These are phyloP conservation scores for Neodontobutis hainanensis DNA, from an alignment of 2,113 vertebrate species.

Conservation along the genomic window DNA sequence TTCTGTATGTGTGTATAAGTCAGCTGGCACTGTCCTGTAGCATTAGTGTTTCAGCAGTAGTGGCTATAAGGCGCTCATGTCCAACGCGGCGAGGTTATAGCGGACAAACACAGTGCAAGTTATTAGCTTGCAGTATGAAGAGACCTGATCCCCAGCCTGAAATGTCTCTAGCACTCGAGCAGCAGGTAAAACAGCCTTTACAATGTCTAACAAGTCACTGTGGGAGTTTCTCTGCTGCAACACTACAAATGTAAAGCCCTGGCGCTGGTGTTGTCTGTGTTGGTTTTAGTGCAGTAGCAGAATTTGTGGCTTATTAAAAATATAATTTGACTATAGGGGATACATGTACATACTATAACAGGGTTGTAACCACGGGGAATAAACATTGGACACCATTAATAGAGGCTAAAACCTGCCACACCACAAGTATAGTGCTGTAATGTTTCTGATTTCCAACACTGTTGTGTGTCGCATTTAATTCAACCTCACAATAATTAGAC, in stretches of 20 bases:
- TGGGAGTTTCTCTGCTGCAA: constrained; percentile 17
- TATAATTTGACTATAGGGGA: background rate
- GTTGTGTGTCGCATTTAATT: too few relatives aligned
- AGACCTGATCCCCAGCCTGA: constrained; percentile 20
- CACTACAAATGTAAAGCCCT: background rate
- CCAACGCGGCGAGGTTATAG: constrained; percentile 1
- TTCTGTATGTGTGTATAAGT: background rate
- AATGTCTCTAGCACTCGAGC: constrained; percentile 20
- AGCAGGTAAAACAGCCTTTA: constrained; percentile 18
- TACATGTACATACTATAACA: background rate
- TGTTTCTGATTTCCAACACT: too few relatives aligned
- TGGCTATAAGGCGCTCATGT: constrained; percentile 15
- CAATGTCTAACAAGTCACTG: constrained; percentile 43
- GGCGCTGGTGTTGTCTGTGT: background rate
- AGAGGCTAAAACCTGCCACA: too few relatives aligned
- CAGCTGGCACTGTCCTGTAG: background rate
- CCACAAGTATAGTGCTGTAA: too few relatives aligned
- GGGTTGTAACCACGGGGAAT: background rate
- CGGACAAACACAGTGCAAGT: constrained; percentile 22
- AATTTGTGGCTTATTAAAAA: background rate
- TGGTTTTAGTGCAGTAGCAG: background rate
- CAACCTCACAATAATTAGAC: too few relatives aligned
- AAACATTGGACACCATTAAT: too few relatives aligned
- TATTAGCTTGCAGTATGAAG: constrained; percentile 23
- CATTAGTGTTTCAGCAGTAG: constrained; percentile 2